Conservation (phyloP, 2,113 vertebrate species). For the Pseudonaja textilis region DNA sequence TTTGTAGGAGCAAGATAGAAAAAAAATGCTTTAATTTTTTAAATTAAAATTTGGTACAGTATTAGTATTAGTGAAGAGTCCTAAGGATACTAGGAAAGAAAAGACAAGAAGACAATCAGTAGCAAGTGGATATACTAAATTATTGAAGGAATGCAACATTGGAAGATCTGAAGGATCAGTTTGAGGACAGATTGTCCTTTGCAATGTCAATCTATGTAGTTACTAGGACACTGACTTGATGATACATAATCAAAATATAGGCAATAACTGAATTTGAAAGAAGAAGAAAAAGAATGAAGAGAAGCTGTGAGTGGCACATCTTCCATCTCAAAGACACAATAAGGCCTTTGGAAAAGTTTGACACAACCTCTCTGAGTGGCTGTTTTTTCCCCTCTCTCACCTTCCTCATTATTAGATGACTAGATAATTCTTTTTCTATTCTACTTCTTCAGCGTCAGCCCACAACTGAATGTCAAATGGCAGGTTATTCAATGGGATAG, state of each 20-base stretch:
- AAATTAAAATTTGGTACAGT: not conserved
- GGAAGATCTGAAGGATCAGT: not conserved
- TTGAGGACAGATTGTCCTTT: not conserved
- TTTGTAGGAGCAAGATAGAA: not conserved
- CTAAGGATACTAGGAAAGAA: not conserved
- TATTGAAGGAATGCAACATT: not conserved
- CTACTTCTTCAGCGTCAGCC: not conserved
- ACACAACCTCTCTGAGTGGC: not conserved
- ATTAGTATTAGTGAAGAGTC: not conserved
- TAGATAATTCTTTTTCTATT: not conserved
- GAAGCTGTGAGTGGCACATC: not conserved
- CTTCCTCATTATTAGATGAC: not conserved
- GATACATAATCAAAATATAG: not conserved
- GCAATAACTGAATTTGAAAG: not conserved
- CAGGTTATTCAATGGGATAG: not conserved
- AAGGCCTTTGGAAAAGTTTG: not conserved
- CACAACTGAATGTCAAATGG: not conserved
- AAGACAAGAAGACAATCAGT: not conserved
- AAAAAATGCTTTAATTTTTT: not conserved
- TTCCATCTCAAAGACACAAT: not conserved
- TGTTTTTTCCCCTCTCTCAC: not conserved
- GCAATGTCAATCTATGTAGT: not conserved
- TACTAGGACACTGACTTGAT: not conserved
- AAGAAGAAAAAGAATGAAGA: not conserved
- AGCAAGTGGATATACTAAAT: not conserved